Percentiles rank a stretch among this genome's conserved stretches.
phyloP scores from a whole-genome alignment of 1,140 invertebrate species.

The Gonioctena quinquepunctata region DNA sequence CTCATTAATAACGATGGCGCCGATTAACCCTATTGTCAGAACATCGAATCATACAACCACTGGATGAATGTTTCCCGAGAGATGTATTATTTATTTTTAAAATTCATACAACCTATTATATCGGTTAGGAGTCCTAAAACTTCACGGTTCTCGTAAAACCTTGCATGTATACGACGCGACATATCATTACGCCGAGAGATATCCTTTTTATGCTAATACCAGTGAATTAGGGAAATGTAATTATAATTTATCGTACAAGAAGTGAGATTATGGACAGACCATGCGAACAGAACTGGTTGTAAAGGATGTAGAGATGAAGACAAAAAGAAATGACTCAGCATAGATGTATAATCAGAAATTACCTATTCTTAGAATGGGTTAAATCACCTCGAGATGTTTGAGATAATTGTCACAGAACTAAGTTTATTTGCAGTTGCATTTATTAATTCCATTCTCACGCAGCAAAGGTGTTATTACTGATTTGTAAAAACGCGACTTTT shows the following conservation, averaged over 20 bases:
- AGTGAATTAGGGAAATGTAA: background rate
- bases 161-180: background rate
- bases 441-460: background rate
- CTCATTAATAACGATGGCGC: no score
- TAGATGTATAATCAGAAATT: background rate
- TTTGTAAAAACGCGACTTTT: background rate
- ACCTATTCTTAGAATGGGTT: background rate
- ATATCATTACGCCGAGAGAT: background rate
- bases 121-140: no score
- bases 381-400: background rate
- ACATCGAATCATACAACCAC: no score
- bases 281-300: background rate
- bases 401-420: no score
- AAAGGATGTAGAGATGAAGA: background rate
- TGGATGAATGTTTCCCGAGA: no score
- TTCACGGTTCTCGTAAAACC: background rate
- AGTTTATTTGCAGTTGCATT: no score
- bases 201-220: conserved; percentile 1
- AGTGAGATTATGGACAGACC: background rate
- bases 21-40: no score
- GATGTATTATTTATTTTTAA: no score
- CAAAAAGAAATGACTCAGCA: background rate
- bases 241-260: background rate
- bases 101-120: no score
- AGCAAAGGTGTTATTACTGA: background rate